Percentiles rank a stretch among this genome's conserved stretches.
phyloP scores from a whole-genome alignment of 2,113 vertebrate species.

The Mungos mungo region DNA sequence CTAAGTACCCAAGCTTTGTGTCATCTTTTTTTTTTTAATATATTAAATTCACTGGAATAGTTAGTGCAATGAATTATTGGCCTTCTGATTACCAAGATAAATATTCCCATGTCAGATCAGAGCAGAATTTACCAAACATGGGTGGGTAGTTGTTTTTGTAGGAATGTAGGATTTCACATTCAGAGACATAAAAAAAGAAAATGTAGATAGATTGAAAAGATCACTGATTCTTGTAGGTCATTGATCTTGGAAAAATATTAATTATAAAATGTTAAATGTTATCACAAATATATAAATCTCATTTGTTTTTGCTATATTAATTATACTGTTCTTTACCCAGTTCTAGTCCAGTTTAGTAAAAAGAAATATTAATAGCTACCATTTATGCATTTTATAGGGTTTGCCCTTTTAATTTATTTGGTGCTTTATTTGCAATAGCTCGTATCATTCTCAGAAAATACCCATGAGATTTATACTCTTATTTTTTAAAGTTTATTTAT shows the following conservation, averaged over 20 bases:
- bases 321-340: not conserved
- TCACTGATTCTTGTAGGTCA: not conserved
- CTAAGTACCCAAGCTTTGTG: not conserved
- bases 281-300: not conserved
- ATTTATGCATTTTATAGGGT: not conserved
- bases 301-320: not conserved
- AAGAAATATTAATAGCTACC: not conserved
- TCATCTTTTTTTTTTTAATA: not conserved
- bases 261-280: constrained; percentile 27
- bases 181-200: not conserved
- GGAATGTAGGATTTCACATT: not conserved
- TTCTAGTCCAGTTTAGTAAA: not conserved
- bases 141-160: not conserved
- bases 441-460: not conserved
- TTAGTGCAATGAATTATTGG: not conserved
- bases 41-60: not conserved
- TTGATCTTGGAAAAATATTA: not conserved
- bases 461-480: constrained; percentile 35
- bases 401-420: not conserved
- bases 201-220: not conserved
- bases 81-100: not conserved
- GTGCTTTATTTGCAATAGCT: not conserved
- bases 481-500: not conserved
- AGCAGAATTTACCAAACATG: not conserved
- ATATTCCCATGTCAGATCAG: not conserved